Percentiles rank a stretch among this genome's conserved stretches.
These are phyloP conservation scores for Urocitellus parryii DNA, from an alignment of 2,113 vertebrate genomes.

Conservation along the genomic window DNA sequence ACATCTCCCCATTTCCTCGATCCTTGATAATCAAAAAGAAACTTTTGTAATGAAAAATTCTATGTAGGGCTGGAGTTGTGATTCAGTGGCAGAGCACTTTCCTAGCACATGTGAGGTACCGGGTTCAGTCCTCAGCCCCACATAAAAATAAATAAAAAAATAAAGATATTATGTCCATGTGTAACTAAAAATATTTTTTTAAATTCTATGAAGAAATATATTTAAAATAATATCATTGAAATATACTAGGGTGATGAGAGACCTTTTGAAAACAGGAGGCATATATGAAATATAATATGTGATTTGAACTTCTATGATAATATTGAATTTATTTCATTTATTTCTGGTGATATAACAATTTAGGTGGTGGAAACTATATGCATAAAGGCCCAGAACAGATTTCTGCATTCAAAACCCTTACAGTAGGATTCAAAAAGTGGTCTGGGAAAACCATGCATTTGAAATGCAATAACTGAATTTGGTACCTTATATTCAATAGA, in stretches of 20 bases:
- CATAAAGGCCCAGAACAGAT: neutral
- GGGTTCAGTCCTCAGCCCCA: too few relatives aligned
- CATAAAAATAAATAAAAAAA: too few relatives aligned
- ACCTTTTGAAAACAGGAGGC: neutral
- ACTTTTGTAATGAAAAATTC: neutral
- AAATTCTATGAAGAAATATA: too few relatives aligned
- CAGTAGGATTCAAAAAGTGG: neutral
- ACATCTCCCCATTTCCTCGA: neutral
- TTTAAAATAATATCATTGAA: too few relatives aligned
- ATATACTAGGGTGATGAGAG: neutral
- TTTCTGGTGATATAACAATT: neutral
- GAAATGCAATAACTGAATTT: neutral
- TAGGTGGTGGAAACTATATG: neutral
- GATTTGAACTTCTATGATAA: neutral
- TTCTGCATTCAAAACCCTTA: neutral
- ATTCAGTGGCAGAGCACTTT: too few relatives aligned
- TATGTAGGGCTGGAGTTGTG: too few relatives aligned
- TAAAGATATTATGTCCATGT: too few relatives aligned
- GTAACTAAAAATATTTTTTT: too few relatives aligned
- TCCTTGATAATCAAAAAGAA: neutral
- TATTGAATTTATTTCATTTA: neutral
- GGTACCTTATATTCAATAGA: neutral
- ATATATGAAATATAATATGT: conserved; percentile 8
- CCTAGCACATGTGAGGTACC: too few relatives aligned
- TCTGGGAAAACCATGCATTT: neutral